Base-by-base conservation (phyloP, 2,113 vertebrate species). In the Mormyrus iriodes region DNA sequence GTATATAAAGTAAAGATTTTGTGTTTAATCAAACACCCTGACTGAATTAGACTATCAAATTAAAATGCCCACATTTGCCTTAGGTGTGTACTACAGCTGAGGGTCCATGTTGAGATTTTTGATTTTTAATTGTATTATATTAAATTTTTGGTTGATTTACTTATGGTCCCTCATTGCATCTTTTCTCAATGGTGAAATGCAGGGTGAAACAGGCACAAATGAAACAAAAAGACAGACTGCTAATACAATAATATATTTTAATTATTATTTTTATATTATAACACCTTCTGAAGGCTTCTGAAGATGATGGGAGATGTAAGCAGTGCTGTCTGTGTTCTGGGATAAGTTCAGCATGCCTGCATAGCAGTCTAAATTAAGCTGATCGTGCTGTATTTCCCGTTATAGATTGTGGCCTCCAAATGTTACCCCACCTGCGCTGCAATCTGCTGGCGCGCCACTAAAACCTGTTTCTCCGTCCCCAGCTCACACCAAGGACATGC, bases 401-500 rank as follows among this genome's bases (percentile, higher is more conserved):
- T 19, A 76, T 12, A 19, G 31, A 39, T 39, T 76, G 15, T 35
- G 31, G 35, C 12, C 69, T 39, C 31, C 31, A 1, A 3, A 39
- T 10, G n/a, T 69, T 13, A 13, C 61, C 3, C n/a, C 61, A 13
- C 10, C 61, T 12, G 61, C 10, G 9, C 10, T 65, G 8, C 13
- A 3, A 3, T 15, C 65, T 10, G 1, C n/a, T 35, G 7, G 73
- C 73, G 1, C 1, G 35, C 1, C 31, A 42, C 73, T 79, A 39
- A 79, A 3, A 2, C 13, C 31, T 4, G 31, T 27, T 42, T 39
- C 87, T 6, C 90, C n/a, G 97, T 92, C 97, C 91, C 89, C 95
- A 99, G 98, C 98, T 91, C 98, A 99, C 94, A 99, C 98, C 0
- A 99, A 99, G 95, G 98, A 99, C 94, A 99, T 99, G 98, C 98